Percentiles rank a stretch among this genome's conserved stretches.
These are phyloP conservation scores for Syncerus caffer DNA, from an alignment of 2,797 vertebrate genomes.

Conservation along the genomic window DNA sequence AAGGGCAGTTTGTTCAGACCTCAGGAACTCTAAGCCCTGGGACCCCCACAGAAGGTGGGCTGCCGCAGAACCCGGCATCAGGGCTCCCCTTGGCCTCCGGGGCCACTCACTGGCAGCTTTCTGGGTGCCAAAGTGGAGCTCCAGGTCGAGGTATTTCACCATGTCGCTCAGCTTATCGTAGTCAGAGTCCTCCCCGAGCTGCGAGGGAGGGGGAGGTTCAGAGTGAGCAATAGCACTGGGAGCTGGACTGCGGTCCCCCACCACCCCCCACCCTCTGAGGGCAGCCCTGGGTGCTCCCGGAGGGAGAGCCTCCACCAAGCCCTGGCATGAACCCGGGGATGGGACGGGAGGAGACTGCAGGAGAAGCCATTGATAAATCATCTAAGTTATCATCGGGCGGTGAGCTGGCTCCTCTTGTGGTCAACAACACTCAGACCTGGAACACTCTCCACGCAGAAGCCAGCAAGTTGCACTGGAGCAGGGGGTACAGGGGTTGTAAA, in stretches of 20 bases:
- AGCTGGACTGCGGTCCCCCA: not conserved
- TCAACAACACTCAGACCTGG: not conserved
- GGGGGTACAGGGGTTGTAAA: not conserved
- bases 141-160: constrained; percentile 98
- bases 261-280: not conserved
- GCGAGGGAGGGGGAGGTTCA: constrained; percentile 21
- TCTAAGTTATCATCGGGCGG: not conserved
- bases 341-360: not conserved
- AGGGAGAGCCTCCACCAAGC: not conserved
- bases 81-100: not conserved
- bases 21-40: not conserved
- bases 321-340: not conserved
- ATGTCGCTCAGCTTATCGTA: constrained; percentile 98
- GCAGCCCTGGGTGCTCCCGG: not conserved
- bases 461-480: not conserved
- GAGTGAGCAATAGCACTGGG: not conserved
- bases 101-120: constrained; percentile 91
- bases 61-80: too few relatives aligned
- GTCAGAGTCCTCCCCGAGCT: constrained; percentile 96
- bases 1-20: not conserved
- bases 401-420: accelerated
- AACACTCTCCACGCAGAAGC: not conserved
- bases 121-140: constrained; percentile 97
- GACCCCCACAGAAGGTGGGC: not conserved
- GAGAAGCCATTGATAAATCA: not conserved